Conservation (phyloP, 2,888 invertebrate species). For the Agriotes lineatus region DNA sequence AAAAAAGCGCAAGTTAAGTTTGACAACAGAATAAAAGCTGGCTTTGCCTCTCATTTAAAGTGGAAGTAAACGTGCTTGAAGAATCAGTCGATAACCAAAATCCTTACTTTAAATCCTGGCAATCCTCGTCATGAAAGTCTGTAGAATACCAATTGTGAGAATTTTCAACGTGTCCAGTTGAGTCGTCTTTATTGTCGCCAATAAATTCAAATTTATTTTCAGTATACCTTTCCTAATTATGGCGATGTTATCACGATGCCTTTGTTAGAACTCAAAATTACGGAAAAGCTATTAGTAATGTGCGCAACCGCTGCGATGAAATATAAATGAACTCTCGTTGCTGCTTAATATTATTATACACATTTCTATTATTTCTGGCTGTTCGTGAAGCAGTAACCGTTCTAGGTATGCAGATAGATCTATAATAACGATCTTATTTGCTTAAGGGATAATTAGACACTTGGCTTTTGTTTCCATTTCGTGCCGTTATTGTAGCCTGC, state of each 20-base stretch:
- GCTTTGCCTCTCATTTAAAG: no score
- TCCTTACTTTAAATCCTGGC: not conserved
- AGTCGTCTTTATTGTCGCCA: not conserved
- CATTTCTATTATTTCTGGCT: not conserved
- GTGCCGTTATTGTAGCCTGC: slow-evolving; percentile 1
- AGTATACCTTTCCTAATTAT: slow-evolving; percentile 1
- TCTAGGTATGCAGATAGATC: slow-evolving; percentile 1
- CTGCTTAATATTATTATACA: not conserved
- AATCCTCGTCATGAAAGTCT: not conserved
- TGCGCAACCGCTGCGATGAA: not conserved
- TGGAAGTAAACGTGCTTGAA: no score
- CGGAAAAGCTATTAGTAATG: not conserved
- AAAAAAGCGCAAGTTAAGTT: no score
- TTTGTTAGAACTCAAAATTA: not conserved
- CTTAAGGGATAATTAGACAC: slow-evolving; percentile 30
- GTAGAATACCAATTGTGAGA: not conserved
- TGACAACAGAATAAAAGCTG: no score
- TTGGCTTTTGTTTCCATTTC: slow-evolving; percentile 11
- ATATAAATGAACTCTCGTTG: not conserved
- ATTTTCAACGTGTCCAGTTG: not conserved
- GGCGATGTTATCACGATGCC: not conserved
- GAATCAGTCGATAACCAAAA: no score
- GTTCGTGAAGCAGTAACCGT: slow-evolving; percentile 6
- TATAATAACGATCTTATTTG: slow-evolving; percentile 33
- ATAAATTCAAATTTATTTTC: slow-evolving; percentile 3